A percentile compares a stretch with the other conserved stretches of the same genome.
These are phyloP conservation scores for Globicephala melas DNA, from an alignment of 2,113 vertebrate species.

Conservation along the genomic window DNA sequence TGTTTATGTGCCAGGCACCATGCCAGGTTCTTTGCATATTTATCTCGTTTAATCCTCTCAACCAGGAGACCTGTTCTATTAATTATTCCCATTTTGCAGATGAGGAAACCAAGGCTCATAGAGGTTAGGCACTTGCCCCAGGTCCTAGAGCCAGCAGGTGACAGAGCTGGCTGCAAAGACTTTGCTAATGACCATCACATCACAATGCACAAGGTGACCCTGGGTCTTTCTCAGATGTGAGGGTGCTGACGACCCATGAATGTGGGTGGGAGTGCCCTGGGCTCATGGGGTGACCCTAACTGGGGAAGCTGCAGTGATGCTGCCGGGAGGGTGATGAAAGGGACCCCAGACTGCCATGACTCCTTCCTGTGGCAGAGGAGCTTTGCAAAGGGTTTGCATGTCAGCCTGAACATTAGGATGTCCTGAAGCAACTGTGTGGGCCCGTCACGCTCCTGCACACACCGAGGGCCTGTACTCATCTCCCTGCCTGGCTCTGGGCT, in stretches of 20 bases:
- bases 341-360: background rate
- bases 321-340: background rate
- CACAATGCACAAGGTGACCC: background rate
- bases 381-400: background rate
- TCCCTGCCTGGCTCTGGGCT: background rate
- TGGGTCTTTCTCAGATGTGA: background rate
- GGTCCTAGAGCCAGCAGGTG: background rate
- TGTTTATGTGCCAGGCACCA: background rate
- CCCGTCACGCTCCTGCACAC: background rate
- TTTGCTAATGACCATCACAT: background rate
- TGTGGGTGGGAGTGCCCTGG: background rate
- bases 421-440: background rate
- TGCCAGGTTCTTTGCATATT: background rate
- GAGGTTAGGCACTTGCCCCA: background rate
- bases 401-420: constrained; percentile 19
- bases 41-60: background rate
- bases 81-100: background rate
- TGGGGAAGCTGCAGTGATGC: background rate
- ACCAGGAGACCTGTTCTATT: background rate
- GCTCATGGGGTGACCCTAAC: background rate
- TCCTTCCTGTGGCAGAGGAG: constrained; percentile 14
- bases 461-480: background rate
- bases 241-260: too few relatives aligned
- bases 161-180: background rate
- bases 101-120: background rate